Percentiles rank a stretch among this genome's conserved stretches.
Evolutionary conservation across 2,113 vertebrate genomes (phyloP).

Genomic region (Cinclus cinclus): DNA sequence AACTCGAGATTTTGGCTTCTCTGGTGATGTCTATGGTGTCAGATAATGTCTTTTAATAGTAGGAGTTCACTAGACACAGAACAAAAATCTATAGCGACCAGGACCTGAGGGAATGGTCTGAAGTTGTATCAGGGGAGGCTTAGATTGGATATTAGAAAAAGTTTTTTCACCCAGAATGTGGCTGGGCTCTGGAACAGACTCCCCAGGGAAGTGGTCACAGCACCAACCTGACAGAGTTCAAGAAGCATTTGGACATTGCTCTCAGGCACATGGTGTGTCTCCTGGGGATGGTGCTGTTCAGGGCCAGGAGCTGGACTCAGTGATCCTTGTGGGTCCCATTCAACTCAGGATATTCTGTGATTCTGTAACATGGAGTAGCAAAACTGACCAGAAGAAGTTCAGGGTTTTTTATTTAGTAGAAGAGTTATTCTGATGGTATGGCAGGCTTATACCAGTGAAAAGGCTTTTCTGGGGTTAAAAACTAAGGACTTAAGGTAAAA

Average conservation of each 20-base stretch:
- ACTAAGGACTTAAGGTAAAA: neutral
- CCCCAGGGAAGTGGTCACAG: neutral
- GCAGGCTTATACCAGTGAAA: neutral
- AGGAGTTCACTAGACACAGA: neutral
- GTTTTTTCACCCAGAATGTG: neutral
- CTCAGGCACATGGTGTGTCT: neutral
- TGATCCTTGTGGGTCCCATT: neutral
- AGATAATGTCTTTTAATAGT: neutral
- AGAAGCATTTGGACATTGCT: neutral
- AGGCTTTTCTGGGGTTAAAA: neutral
- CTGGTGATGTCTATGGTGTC: neutral
- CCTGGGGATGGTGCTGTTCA: neutral
- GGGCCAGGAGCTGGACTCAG: neutral
- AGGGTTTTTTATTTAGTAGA: neutral
- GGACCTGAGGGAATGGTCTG: neutral
- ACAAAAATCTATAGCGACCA: neutral
- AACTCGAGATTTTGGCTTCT: neutral
- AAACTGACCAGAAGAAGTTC: neutral
- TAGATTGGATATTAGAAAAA: neutral
- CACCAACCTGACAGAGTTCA: too few relatives aligned
- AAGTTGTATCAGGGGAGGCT: neutral
- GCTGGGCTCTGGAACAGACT: neutral
- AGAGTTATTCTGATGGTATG: neutral
- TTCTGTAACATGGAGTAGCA: neutral
- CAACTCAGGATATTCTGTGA: neutral